Percentiles rank a stretch among this genome's conserved stretches.
Evolutionary conservation across 2,113 vertebrate genomes (phyloP).

Genomic region (Vulpes lagopus): DNA sequence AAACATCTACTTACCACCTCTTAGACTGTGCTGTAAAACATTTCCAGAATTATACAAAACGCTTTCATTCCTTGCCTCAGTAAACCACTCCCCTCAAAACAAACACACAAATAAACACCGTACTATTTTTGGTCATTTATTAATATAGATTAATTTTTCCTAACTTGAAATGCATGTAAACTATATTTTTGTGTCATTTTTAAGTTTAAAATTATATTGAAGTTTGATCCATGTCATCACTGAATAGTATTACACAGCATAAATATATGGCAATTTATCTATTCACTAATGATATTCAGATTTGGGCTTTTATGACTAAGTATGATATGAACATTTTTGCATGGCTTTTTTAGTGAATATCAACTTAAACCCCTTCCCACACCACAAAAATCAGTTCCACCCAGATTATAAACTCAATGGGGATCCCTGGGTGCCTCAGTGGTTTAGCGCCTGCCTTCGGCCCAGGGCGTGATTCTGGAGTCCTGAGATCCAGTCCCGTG

Average conservation of each 20-base stretch:
- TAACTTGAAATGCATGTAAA: neutral
- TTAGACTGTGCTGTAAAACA: neutral
- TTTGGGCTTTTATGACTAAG: neutral
- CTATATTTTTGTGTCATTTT: neutral
- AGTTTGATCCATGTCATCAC: neutral
- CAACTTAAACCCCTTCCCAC: neutral
- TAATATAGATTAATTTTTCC: neutral
- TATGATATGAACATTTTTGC: neutral
- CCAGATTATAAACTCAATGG: neutral
- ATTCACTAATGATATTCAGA: neutral
- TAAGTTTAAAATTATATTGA: neutral
- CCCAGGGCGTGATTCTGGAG: no score
- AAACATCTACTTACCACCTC: neutral
- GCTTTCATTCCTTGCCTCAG: neutral
- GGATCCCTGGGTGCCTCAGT: no score
- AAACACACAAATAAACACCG: neutral
- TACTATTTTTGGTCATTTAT: neutral
- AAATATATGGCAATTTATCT: neutral
- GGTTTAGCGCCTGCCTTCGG: no score
- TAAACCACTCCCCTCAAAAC: neutral
- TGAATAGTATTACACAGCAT: neutral
- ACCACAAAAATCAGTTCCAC: neutral
- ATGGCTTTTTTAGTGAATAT: neutral
- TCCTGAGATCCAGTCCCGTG: no score
- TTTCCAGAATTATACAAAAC: neutral